Conservation (phyloP, 2,797 vertebrate genomes). For the Sternotherus odoratus region DNA sequence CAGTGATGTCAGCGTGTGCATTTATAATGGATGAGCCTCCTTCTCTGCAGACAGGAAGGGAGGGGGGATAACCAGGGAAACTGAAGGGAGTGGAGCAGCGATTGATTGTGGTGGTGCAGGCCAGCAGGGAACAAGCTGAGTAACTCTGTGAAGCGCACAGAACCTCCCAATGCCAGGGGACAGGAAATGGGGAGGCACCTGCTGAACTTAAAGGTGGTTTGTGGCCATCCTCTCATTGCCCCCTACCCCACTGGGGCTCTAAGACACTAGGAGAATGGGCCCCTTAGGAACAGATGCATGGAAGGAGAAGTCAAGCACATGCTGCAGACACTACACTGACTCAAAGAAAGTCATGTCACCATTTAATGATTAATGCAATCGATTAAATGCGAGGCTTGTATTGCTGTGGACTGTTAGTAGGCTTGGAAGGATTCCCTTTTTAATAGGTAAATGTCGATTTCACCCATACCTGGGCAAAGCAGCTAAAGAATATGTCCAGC, state of each 20-base stretch:
- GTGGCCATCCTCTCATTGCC: no score
- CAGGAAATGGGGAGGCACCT: neutral
- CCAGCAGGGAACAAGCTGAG: neutral
- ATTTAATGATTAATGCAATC: neutral
- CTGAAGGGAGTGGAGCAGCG: constrained; percentile 1
- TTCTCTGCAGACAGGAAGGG: constrained; percentile 54
- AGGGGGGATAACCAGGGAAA: constrained; percentile 6
- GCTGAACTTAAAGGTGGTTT: no score
- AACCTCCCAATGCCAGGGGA: rapidly evolving
- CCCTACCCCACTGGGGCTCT: no score
- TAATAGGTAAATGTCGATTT: neutral
- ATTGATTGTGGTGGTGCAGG: neutral
- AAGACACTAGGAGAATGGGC: no score
- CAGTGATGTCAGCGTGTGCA: constrained; percentile 74
- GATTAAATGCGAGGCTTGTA: neutral
- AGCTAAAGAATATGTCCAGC: neutral
- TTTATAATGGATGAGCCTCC: constrained; percentile 73
- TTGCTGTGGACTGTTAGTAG: neutral
- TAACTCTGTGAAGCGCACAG: neutral
- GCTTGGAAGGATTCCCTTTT: neutral
- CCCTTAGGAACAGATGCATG: no score
- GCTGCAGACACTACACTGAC: neutral
- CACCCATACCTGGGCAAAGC: no score
- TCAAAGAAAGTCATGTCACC: neutral
- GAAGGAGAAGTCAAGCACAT: neutral